Base-by-base conservation (phyloP, 2,888 invertebrate genomes). In the Heliconius hortense region DNA sequence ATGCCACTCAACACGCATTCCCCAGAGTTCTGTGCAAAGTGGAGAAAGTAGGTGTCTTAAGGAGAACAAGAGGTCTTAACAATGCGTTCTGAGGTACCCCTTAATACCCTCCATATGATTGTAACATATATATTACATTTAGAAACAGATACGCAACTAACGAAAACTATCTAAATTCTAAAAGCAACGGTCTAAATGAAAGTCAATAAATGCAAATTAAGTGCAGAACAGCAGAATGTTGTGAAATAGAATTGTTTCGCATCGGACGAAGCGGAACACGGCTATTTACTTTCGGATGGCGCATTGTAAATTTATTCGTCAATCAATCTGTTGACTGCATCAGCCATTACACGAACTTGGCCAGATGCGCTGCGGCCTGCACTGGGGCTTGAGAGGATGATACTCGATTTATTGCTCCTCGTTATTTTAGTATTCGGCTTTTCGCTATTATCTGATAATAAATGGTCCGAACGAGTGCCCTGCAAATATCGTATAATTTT, bases 291-390 rank as follows among this genome's bases (percentile, higher is more conserved):
- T 76, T 73, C 72, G 76, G 80, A 80, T 80, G 78, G 77, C 75
- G 77, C 72, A 79, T 78, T 76, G 78, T 78, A 72, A 76, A 72
- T 77, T 69, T 78, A 80, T 80, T 80, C 79, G 73, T 71, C 80
- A 81, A 82, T 82, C 82, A 81, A 82, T 80, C 78, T 80, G 82
- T 82, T 80, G 79, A 74, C 77, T 76, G 81, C 80, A 76, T 63
- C 73, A 63, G 63, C 60, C 76, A 75, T 78, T 77, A 77, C 72
- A 71, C 56, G 71, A 64, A 73, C 66, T 72, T 39, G 68, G 48
- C 74, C 71, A 73, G 53, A 71, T 72, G 75, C 63, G 69, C 72
- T 76, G 78, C 64, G 78, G 78, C 74, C 74, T 31, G 74, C 73
- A 66, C 63, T 66, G 69, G 73, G 77, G 72, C 62, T 62, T 76